Base-by-base conservation (phyloP, 2,888 invertebrate genomes). In the Diploptera punctata region DNA sequence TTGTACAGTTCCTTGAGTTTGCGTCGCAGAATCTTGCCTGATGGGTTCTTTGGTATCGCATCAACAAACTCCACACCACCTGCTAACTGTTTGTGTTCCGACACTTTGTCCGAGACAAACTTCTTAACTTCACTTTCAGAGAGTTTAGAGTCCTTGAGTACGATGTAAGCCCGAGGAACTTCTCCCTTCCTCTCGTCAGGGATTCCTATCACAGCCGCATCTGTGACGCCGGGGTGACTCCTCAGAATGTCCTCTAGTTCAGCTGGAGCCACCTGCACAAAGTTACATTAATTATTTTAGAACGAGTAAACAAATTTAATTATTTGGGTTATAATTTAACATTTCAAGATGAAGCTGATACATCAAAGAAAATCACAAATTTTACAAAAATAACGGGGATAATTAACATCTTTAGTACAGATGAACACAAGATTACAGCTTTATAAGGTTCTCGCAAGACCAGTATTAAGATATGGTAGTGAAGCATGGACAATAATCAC, bases 1-100 rank as follows among this genome's bases (percentile, higher is more conserved):
- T 5, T 7, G 10, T 33, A 33, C 47, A 47, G 44, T 49, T 67
- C 71, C 70, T 77, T 79, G 13, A 92, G 84, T 82, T 90, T 88
- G 76, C 90, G 88, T 76, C 93, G 86, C 79, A 93, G 81, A 60
- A 93, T 92, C 83, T 94, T 94, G 3, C 93, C 93, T 3, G 91
- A 88, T 0, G 88, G 88, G 77, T 91, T 92, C 80, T 93, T 89
- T 0, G 93, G 93, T 78, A 94, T 91, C 1, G 85, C 77, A 1
- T 90, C 87, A 21, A 93, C 82, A 80, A 93, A 91, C 61, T 86
- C 84, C 2, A 93, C 89, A 1, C 92, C 91, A 1, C 90, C 91
- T 67, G 90, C 86, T 21, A 74, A 68, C 9, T 68, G 71, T 33
- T 71, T 74, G 43, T 74, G 74, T 29, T 24, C 43, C 21, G 74